A percentile compares a stretch with the other conserved stretches of the same genome.
These are phyloP conservation scores for Nephrotoma flavescens DNA, from an alignment of 2,888 invertebrate genomes.

Conservation along the genomic window DNA sequence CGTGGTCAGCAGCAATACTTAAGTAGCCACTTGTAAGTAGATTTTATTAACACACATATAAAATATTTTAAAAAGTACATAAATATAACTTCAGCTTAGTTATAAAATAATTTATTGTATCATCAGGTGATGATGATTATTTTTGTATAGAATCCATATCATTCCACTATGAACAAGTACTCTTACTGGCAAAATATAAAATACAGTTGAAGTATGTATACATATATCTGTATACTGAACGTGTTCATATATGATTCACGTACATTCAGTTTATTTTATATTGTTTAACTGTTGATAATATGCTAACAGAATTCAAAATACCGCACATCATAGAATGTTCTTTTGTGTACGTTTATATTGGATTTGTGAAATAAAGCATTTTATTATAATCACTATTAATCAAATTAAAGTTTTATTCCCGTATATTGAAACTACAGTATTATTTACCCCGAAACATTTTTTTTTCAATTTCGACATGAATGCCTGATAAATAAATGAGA, in stretches of 20 bases:
- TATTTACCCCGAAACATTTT: background rate
- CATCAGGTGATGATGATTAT: background rate
- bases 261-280: background rate
- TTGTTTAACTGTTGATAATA: background rate
- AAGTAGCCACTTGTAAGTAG: too few species aligned
- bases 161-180: background rate
- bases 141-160: background rate
- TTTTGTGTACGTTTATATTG: background rate
- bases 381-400: background rate
- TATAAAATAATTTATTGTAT: background rate
- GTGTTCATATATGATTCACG: background rate
- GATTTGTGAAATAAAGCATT: background rate
- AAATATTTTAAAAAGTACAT: background rate
- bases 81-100: background rate
- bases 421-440: background rate
- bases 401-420: background rate
- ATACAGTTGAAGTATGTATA: background rate
- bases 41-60: background rate
- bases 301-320: background rate
- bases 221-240: background rate
- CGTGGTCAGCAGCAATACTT: too few species aligned
- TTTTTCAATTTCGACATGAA: background rate
- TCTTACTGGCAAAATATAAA: background rate
- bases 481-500: background rate
- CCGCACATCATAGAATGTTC: background rate